Conservation (phyloP, 2,888 invertebrate genomes). For the Lasioglossum malachurum region DNA sequence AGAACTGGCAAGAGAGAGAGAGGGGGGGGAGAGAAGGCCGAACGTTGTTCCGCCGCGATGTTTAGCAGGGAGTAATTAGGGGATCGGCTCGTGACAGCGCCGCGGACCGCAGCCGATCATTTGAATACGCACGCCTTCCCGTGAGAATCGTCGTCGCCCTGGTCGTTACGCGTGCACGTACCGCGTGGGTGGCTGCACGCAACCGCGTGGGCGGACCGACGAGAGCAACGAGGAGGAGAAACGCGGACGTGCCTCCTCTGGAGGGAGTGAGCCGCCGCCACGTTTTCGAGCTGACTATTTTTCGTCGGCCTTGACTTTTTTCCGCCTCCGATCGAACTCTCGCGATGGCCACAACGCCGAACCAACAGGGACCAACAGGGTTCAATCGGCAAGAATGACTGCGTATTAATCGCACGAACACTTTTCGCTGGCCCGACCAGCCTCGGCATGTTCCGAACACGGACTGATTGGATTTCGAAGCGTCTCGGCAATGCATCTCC, state of each 20-base stretch:
- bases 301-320: conserved; percentile 43
- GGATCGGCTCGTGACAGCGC: conserved; percentile 45
- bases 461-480: not conserved
- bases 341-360: not conserved
- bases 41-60: conserved; percentile 20
- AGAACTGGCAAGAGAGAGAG: not conserved
- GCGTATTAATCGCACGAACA: not conserved
- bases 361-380: not conserved
- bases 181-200: conserved; percentile 71
- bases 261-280: conserved; percentile 33
- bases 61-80: conserved; percentile 60
- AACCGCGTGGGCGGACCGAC: conserved; percentile 67
- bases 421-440: not conserved
- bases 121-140: conserved; percentile 69
- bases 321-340: not conserved
- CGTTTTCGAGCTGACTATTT: conserved; percentile 38
- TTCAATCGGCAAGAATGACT: not conserved
- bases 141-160: conserved; percentile 68
- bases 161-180: conserved; percentile 65
- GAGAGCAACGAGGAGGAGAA: conserved; percentile 41
- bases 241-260: conserved; percentile 52
- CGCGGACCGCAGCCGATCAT: conserved; percentile 42
- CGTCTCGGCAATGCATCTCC: not conserved
- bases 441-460: not conserved
- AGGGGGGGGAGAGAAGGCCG: not conserved